Conservation (phyloP, 2,797 vertebrate genomes). For the Callimico goeldii region DNA sequence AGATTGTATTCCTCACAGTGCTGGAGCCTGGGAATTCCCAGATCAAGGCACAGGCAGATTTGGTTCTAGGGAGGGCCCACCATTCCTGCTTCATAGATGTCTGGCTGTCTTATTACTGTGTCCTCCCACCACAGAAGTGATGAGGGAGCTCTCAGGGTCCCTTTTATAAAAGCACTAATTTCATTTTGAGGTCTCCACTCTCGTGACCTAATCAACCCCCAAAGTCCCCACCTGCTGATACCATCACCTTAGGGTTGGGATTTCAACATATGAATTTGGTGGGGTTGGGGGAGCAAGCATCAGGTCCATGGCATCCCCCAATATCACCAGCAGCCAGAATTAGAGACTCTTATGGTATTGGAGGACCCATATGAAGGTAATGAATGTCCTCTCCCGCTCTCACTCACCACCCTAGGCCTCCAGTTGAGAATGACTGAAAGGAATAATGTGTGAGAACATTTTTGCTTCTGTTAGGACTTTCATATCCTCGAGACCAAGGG, state of each 20-base stretch:
- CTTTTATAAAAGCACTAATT: background rate
- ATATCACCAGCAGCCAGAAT: background rate
- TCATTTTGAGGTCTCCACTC: background rate
- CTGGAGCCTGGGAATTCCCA: background rate
- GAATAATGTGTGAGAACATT: background rate
- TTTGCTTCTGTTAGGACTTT: background rate
- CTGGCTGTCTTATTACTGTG: background rate
- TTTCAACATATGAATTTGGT: background rate
- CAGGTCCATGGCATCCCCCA: background rate
- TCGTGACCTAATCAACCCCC: background rate
- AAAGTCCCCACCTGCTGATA: background rate
- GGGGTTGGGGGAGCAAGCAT: background rate
- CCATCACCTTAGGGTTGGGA: background rate
- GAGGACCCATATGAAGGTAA: background rate
- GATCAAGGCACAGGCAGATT: background rate
- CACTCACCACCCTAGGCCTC: background rate
- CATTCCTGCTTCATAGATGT: background rate
- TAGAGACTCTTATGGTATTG: background rate
- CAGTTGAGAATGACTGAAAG: background rate
- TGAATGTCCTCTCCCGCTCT: background rate
- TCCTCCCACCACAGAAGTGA: background rate
- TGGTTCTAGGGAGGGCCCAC: background rate
- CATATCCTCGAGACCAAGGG: background rate
- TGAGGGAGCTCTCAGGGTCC: background rate
- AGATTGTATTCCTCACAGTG: background rate